These are phyloP conservation scores for Protonibea diacanthus DNA, from an alignment of 2,797 vertebrate genomes.

Conservation along the genomic window DNA sequence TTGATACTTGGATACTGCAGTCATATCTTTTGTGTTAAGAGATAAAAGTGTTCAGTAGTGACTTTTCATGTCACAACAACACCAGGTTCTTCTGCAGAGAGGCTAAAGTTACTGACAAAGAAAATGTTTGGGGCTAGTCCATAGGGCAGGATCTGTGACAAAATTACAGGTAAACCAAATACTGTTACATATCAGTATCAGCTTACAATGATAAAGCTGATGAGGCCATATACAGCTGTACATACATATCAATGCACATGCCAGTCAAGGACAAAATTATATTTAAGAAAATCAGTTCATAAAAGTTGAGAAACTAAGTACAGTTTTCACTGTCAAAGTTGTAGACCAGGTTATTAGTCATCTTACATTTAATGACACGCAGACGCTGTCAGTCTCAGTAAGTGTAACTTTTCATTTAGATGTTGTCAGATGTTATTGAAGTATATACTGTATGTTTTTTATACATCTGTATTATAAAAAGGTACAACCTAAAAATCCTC, in stretches of 20 bases:
- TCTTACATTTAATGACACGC: constrained; percentile 59
- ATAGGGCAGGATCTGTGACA: constrained; percentile 51
- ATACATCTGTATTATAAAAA: constrained; percentile 69
- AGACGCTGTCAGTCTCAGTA: constrained; percentile 24
- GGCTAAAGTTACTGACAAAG: constrained; percentile 36
- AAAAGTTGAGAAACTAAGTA: constrained; percentile 53
- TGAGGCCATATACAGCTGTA: constrained; percentile 69
- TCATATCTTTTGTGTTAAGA: constrained; percentile 57
- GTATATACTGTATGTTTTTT: constrained; percentile 63
- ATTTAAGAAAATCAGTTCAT: constrained; percentile 64
- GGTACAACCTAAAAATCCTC: constrained; percentile 70
- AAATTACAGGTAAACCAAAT: constrained; percentile 69
- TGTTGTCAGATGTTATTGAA: constrained; percentile 62
- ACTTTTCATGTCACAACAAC: constrained; percentile 56
- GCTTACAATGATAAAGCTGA: constrained; percentile 65
- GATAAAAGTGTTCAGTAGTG: constrained; percentile 63
- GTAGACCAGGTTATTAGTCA: constrained; percentile 49
- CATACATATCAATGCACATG: constrained; percentile 73
- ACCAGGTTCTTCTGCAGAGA: constrained; percentile 50
- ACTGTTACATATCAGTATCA: constrained; percentile 73
- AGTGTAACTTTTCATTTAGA: constrained; percentile 61
- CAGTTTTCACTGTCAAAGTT: constrained; percentile 63
- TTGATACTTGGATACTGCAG: constrained; percentile 65
- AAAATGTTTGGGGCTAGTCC: constrained; percentile 57
- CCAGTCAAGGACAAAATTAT: constrained; percentile 70